Evolutionary conservation across 2,888 invertebrate species (phyloP), one percentile per base, ranked within the genome.

Genomic region (Macropis europaea): DNA sequence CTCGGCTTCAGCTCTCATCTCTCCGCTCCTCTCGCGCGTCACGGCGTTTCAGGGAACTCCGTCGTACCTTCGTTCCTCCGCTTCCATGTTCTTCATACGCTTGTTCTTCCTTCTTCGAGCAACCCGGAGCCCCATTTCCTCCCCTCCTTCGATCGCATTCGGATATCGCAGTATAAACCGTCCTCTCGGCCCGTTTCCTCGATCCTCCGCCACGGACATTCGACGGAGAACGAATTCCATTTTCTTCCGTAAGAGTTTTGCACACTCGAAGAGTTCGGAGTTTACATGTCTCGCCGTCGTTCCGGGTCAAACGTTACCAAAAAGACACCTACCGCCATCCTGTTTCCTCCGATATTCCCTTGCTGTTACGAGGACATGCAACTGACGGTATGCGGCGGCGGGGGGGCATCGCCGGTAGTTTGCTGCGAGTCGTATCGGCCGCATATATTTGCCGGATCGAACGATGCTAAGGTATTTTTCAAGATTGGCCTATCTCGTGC

Each of bases 161-260:
- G 73, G 53, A 77, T 76, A 69, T 61, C 64, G 68, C 54, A 26
- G 36, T 62, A 70, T 73, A 70, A 73, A 64, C 63, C 52, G 38
- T 54, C 34, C 43, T 47, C 47, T 34, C n/a, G 13, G 40, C n/a
- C 7, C 30, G 30, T 0, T 48, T 3, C 22, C n/a, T 15, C 15
- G 36, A 24, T 15, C 13, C 24, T 11, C 22, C 11, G 26, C 40
- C 36, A 53, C 59, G 50, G 59, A 48, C 53, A 34, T 42, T 50
- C 45, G 59, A 53, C 19, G 24, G 72, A 60, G 57, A 74, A 71
- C 74, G 77, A 75, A 77, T 78, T 78, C 66, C 69, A 75, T 74
- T 75, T 75, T 72, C 72, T 62, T 19, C 28, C 24, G 61, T 68
- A 68, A 76, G 76, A 72, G 69, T 57, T 73, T 59, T 24, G 52